A percentile compares a stretch with the other conserved stretches of the same genome.
phyloP scores from a whole-genome alignment of 1,140 invertebrate genomes.

The Bicyclus anynana region DNA sequence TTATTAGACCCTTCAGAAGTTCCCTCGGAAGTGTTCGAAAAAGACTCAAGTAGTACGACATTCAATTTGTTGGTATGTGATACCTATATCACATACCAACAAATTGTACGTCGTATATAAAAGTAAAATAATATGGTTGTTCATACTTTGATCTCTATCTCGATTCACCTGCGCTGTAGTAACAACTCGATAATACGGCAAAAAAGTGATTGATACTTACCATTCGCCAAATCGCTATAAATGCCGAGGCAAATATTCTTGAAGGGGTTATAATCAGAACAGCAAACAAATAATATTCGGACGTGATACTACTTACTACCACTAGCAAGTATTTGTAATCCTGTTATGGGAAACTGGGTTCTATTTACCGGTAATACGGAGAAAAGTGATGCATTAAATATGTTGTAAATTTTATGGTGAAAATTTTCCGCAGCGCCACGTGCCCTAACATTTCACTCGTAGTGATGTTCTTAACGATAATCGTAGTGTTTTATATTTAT shows the following conservation, averaged over 20 bases:
- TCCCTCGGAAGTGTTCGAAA: too few species aligned
- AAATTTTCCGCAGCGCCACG: slow-evolving; percentile 23
- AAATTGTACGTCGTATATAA: not conserved
- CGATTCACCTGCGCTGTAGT: not conserved
- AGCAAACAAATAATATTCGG: slow-evolving; percentile 53
- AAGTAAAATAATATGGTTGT: not conserved
- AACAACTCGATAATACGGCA: not conserved
- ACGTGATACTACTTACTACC: slow-evolving; percentile 39
- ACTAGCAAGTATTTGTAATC: not conserved
- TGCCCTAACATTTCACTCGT: slow-evolving; percentile 14
- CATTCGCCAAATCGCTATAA: slow-evolving; percentile 12
- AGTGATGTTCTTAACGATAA: too few species aligned
- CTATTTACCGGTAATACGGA: slow-evolving; percentile 19
- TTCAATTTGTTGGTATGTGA: too few species aligned
- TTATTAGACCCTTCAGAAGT: too few species aligned
- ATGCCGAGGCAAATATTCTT: slow-evolving; percentile 15
- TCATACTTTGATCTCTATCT: not conserved
- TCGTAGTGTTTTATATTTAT: too few species aligned
- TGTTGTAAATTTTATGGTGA: slow-evolving; percentile 18
- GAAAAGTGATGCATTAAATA: slow-evolving; percentile 2
- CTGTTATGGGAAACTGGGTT: slow-evolving; percentile 14
- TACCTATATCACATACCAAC: too few species aligned
- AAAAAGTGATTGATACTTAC: slow-evolving; percentile 3
- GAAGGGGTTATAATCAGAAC: slow-evolving; percentile 38
- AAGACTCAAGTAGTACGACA: too few species aligned